phyloP scores from a whole-genome alignment of 2,113 vertebrate species.

The Anser brachyrhynchus region DNA sequence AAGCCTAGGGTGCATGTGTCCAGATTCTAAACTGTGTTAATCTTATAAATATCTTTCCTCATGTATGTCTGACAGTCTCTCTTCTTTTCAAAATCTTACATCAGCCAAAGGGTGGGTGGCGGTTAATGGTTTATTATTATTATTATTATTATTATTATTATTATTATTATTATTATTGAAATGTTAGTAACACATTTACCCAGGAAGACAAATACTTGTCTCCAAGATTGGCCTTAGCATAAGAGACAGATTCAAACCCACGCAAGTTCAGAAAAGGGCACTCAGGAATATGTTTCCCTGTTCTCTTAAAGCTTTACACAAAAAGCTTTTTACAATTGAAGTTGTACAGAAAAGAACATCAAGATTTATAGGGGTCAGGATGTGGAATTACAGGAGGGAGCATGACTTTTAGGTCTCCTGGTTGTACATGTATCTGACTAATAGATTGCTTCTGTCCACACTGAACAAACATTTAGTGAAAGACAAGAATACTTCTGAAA shows the following conservation, averaged over 20 bases:
- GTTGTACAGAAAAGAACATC: neutral
- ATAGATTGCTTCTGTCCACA: neutral
- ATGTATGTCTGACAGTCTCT: too few relatives aligned
- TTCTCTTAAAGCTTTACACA: neutral
- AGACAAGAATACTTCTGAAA: neutral
- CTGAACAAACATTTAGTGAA: neutral
- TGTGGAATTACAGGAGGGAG: neutral
- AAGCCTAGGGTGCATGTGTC: neutral
- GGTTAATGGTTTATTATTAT: too few relatives aligned
- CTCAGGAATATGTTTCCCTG: neutral
- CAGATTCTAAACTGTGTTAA: neutral
- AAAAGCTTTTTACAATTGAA: too few relatives aligned
- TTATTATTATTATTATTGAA: too few relatives aligned
- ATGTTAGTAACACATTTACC: neutral
- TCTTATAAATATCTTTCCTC: neutral
- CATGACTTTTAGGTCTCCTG: neutral
- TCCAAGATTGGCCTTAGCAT: neutral
- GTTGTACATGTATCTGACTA: neutral
- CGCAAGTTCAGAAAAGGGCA: neutral
- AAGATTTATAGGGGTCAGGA: neutral
- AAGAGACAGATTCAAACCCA: neutral
- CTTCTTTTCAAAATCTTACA: neutral
- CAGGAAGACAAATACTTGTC: neutral
- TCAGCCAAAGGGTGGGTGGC: neutral
- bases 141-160: too few relatives aligned